Evolutionary conservation across 1,140 invertebrate species (phyloP), one percentile per base, ranked within the genome.

Genomic region (Trichomalopsis sarcophagae): DNA sequence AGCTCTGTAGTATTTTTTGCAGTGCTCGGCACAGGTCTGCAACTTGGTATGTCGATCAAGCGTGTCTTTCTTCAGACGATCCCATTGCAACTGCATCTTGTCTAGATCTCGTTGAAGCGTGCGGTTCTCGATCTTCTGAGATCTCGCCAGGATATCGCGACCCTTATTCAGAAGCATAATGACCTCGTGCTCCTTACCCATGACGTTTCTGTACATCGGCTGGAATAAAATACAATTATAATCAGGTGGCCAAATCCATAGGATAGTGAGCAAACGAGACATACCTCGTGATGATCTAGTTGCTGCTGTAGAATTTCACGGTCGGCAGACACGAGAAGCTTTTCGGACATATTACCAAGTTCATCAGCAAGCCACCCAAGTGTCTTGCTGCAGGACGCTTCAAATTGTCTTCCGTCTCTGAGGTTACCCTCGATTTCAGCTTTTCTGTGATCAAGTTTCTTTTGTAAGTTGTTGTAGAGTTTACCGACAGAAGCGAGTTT

Each of bases 131-230:
- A 89, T 94, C 88, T 91, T 94, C 79, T 93, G 91, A 1, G 95
- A 94, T 81, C 95, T 95, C 1, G 95, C 92, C 2, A 96, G 89
- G 84, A 97, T 94, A 87, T 97, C 97, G 82, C 96, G 94, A 87
- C 98, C 98, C 93, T 98, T 98, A 89, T 98, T 98, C 27, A 99
- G 92, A 5, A 99, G 94, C 97, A 98, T 98, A 86, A 98, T 98
- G 0, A 99, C 96, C 93, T 99, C 98, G 89, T 98, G 97, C 90
- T 99, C 98, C 86, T 97, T 96, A 79, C 96, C 95, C 93, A 98
- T 96, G 1, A 98, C 96, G 89, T 98, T 97, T 84, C 97, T 94
- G 90, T 98, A 98, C 23, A 98, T 94, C 2, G 97, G 97, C 92
- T 95, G 87, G 77, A 90, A 91, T 0, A 78, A 4, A 27, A 78